These are phyloP conservation scores for Pachyseris speciosa DNA, from an alignment of 64 coral and sea anemone genomes.

Conservation along the genomic window DNA sequence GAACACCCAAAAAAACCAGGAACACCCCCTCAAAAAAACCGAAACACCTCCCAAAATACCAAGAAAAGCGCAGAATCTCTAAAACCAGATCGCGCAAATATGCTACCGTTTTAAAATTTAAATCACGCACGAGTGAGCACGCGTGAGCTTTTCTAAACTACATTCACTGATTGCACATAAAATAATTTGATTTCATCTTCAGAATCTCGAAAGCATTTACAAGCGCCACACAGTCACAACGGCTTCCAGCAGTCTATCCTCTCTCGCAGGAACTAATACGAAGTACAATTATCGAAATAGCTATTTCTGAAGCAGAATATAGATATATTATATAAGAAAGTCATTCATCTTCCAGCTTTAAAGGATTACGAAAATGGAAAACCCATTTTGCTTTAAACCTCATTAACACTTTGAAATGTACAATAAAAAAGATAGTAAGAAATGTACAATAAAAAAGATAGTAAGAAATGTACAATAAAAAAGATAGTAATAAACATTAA, in stretches of 20 bases:
- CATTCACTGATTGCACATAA: constrained; percentile 1
- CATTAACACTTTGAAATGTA: background rate
- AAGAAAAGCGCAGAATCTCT: background rate
- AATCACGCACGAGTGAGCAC: background rate
- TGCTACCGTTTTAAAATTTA: background rate
- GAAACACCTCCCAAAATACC: background rate
- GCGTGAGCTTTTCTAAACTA: constrained; percentile 8
- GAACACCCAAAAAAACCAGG: too few relatives aligned
- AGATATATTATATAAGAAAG: background rate
- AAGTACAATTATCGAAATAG: too few relatives aligned
- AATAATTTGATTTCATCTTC: constrained; percentile 13
- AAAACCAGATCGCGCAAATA: background rate
- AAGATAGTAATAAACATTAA: constrained; percentile 1
- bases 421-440: background rate
- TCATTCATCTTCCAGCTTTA: background rate
- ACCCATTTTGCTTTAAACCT: background rate
- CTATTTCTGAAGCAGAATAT: constrained; percentile 17
- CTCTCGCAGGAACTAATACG: background rate
- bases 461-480: background rate
- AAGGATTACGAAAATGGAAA: constrained; percentile 2
- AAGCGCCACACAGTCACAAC: constrained; percentile 6
- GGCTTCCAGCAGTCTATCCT: background rate
- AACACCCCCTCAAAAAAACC: too few relatives aligned
- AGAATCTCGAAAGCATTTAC: constrained; percentile 1
- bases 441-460: constrained; percentile 12